Base-by-base conservation (phyloP, 2,113 vertebrate genomes). In the Setophaga petechia region DNA sequence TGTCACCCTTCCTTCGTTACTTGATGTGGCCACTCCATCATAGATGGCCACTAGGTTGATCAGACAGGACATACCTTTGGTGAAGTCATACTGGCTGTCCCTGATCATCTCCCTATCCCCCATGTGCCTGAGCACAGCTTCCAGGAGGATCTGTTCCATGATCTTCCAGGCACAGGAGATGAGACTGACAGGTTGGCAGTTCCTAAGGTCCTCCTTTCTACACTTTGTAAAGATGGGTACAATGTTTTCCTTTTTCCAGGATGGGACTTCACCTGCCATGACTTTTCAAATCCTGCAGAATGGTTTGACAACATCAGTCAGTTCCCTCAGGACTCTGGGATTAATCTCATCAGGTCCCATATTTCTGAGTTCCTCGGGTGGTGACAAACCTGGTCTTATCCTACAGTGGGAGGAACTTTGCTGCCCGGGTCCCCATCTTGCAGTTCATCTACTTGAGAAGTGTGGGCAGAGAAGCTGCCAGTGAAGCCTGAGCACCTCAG, bases 31-130 rank as follows among this genome's bases (percentile, higher is more conserved):
- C 44, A 33, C 37, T 73, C 27, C 6, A 22, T 28, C 39, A 33
- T 0, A 33, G 37, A 37, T 0, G 0, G 33, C 23, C 37, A 39
- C 23, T 1, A 17, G 1, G 44, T 9, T 44, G 37, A 9, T 39
- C 87, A 89, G 69, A 20, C 23, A 59, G 61, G 52, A 0, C 46
- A 24, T 39, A 13, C 9, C 27, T 28, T 59, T 30, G 28, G 5
- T 75, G 69, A 52, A 67, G 28, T 20, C 4, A 2, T 21, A 13
- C 19, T 59, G 61, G 33, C 54, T 46, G 33, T 39, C 37, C 69
- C 44, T 8, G n/a, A 54, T 30, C 39, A 46, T 3, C 24, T 68
- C 54, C 33, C 33, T 52, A 22, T n/a, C 61, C 23, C 44, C 44
- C 27, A 5, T 14, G 33, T n/a, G 39, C 33, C 54, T 61, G 2